Percentiles rank a stretch among this genome's conserved stretches.
These are phyloP conservation scores for Xestia xanthographa DNA, from an alignment of 2,888 invertebrate species.

Conservation along the genomic window DNA sequence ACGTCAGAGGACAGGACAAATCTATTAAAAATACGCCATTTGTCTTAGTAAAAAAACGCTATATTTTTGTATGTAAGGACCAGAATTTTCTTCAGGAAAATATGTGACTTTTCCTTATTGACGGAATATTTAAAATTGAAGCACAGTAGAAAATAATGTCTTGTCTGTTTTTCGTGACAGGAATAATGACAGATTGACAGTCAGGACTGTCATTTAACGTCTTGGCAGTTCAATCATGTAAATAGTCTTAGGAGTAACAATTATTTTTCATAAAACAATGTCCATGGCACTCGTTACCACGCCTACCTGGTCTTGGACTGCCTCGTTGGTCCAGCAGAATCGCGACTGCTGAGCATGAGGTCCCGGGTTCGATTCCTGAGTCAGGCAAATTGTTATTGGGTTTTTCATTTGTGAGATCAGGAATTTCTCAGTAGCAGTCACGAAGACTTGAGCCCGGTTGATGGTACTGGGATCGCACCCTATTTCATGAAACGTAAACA, in stretches of 20 bases:
- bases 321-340: neutral
- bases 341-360: too few species aligned
- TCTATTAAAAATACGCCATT: slow-evolving; percentile 6
- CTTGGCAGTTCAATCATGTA: neutral
- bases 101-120: slow-evolving; percentile 25
- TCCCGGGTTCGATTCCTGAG: too few species aligned
- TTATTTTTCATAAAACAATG: neutral
- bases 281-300: neutral
- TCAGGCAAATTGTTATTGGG: too few species aligned
- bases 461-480: too few species aligned
- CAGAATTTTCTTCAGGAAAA: slow-evolving; percentile 15
- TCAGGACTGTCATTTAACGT: neutral
- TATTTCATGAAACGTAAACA: too few species aligned
- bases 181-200: neutral
- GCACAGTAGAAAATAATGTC: neutral
- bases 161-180: neutral
- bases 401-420: too few species aligned
- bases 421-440: too few species aligned
- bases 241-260: neutral
- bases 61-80: slow-evolving; percentile 1
- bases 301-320: neutral
- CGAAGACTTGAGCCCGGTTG: too few species aligned
- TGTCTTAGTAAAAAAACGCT: neutral
- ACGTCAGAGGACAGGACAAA: neutral
- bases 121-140: slow-evolving; percentile 21